A percentile compares a stretch with the other conserved stretches of the same genome.
phyloP scores from a whole-genome alignment of 2,113 vertebrate species.

The Ammospiza nelsoni region DNA sequence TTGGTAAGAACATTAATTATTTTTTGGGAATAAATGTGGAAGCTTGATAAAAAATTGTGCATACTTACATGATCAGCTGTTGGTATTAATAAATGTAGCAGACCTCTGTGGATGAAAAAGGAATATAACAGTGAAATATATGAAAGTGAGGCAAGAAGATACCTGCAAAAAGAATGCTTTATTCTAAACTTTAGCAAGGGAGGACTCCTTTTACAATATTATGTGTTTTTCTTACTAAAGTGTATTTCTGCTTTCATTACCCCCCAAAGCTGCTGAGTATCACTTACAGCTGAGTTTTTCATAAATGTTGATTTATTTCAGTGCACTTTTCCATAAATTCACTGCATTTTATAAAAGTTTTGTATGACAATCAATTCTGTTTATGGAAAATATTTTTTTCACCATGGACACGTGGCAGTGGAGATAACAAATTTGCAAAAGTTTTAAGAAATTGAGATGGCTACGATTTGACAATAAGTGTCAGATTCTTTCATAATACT shows the following conservation, averaged over 20 bases:
- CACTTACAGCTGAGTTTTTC: neutral
- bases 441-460: neutral
- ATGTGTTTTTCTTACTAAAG: neutral
- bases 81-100: neutral
- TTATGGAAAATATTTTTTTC: neutral
- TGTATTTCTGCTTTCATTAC: neutral
- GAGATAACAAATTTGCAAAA: neutral
- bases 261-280: rapidly evolving
- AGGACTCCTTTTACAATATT: neutral
- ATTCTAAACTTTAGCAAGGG: neutral
- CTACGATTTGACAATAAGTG: neutral
- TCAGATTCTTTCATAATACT: neutral
- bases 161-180: neutral
- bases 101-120: neutral
- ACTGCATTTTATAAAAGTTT: neutral
- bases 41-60: neutral
- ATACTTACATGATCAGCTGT: neutral
- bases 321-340: neutral
- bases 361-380: neutral
- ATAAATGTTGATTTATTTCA: neutral
- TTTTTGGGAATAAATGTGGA: neutral
- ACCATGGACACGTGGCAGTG: neutral
- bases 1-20: neutral
- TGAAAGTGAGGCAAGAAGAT: neutral
- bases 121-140: neutral